phyloP scores from a whole-genome alignment of 2,888 invertebrate genomes.

The Dexiosoma caninum region DNA sequence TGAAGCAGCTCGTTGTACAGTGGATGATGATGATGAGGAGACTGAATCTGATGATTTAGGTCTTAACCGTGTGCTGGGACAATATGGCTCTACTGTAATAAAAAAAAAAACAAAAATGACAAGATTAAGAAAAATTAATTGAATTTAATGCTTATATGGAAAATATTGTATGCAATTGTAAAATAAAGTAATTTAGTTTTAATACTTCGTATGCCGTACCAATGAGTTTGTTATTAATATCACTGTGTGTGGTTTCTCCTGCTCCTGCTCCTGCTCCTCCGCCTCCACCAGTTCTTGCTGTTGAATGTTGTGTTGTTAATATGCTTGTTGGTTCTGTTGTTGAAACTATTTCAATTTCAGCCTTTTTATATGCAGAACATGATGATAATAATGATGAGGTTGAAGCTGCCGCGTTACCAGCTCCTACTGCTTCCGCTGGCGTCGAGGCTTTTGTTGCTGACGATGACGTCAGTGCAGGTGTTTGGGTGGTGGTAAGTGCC shows the following conservation, averaged over 20 bases:
- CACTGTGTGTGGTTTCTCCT: slow-evolving; percentile 48
- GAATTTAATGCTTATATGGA: not conserved
- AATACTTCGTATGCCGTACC: slow-evolving; percentile 54
- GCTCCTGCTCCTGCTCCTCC: slow-evolving; percentile 19
- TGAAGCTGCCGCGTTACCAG: slow-evolving; percentile 29
- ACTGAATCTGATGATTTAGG: slow-evolving; percentile 70
- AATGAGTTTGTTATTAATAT: slow-evolving; percentile 64
- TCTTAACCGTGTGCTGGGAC: slow-evolving; percentile 69
- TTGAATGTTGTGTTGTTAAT: slow-evolving; percentile 60
- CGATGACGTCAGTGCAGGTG: slow-evolving; percentile 67
- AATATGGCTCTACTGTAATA: slow-evolving; percentile 64
- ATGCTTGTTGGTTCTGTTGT: slow-evolving; percentile 64
- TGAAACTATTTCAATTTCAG: slow-evolving; percentile 56
- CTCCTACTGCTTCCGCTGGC: slow-evolving; percentile 11
- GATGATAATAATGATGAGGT: slow-evolving; percentile 30
- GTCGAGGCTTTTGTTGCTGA: slow-evolving; percentile 46
- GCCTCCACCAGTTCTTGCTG: slow-evolving; percentile 65
- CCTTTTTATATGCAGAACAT: slow-evolving; percentile 27
- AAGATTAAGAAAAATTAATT: not conserved
- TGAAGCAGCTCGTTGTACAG: slow-evolving; percentile 58
- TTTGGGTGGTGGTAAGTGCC: slow-evolving; percentile 71
- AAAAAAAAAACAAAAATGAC: not conserved
- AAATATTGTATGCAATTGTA: slow-evolving; percentile 4
- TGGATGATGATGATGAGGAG: slow-evolving; percentile 59
- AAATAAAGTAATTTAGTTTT: no score